phyloP scores from a whole-genome alignment of 2,797 vertebrate genomes.

The Pangasius macronema region DNA sequence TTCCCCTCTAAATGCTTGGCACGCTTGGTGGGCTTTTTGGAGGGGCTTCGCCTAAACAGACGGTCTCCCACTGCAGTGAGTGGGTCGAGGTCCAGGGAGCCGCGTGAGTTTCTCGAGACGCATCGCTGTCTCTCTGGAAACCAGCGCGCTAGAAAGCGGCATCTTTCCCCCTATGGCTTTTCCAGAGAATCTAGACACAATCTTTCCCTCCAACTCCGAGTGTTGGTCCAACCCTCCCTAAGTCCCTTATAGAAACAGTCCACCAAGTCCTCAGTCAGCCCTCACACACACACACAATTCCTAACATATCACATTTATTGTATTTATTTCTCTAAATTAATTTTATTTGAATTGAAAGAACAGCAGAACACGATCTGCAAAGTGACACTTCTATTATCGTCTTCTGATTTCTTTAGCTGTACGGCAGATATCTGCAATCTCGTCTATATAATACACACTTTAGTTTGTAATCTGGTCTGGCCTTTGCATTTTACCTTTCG shows the following conservation, averaged over 20 bases:
- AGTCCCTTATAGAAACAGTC: slow-evolving; percentile 56
- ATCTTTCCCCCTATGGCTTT: slow-evolving; percentile 51
- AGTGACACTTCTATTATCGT: neutral
- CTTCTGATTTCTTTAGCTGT: neutral
- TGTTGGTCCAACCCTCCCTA: slow-evolving; percentile 53
- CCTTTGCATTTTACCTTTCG: neutral
- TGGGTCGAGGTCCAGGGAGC: slow-evolving; percentile 76
- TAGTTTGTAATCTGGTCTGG: neutral
- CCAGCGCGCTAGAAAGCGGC: slow-evolving; percentile 59
- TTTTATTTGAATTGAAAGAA: neutral
- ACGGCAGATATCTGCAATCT: neutral
- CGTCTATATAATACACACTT: neutral
- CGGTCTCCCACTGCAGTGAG: slow-evolving; percentile 73
- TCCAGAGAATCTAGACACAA: slow-evolving; percentile 51
- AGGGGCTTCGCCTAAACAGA: slow-evolving; percentile 77
- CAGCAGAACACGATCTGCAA: neutral
- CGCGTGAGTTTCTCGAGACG: slow-evolving; percentile 74
- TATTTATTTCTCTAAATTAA: neutral
- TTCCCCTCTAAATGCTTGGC: slow-evolving; percentile 62
- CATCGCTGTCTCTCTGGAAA: slow-evolving; percentile 73
- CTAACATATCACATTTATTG: neutral
- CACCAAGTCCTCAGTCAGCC: slow-evolving; percentile 46
- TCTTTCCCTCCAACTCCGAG: slow-evolving; percentile 49
- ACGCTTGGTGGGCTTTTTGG: slow-evolving; percentile 75
- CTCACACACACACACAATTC: neutral